Conservation (phyloP, 2,797 vertebrate genomes). For the Gorsachius magnificus region DNA sequence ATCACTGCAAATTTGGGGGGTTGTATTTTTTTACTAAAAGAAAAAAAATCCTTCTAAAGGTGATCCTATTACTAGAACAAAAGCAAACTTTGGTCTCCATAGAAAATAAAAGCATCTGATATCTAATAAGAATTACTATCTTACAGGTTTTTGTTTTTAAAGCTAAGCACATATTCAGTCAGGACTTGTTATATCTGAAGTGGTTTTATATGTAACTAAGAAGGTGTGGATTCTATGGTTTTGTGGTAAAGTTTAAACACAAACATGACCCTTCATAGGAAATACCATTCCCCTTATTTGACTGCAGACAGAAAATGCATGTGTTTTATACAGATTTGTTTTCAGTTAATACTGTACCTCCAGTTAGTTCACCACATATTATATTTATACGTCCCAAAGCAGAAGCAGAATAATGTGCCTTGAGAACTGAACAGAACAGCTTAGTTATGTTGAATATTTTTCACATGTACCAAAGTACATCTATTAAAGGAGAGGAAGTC, state of each 20-base stretch:
- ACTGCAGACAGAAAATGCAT: neutral
- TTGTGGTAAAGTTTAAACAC: constrained; percentile 3
- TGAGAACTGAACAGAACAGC: neutral
- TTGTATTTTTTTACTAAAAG: neutral
- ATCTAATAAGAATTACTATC: neutral
- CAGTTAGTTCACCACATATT: neutral
- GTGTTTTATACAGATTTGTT: neutral
- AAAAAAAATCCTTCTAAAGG: neutral
- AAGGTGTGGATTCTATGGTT: constrained; percentile 27
- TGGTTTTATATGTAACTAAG: constrained; percentile 48
- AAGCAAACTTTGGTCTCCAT: neutral
- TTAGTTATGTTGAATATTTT: neutral
- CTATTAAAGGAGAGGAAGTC: neutral
- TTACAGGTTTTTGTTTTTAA: constrained; percentile 2
- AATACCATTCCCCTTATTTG: constrained; percentile 32
- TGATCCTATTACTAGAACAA: neutral
- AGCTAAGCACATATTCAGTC: neutral
- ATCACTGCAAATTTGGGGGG: neutral
- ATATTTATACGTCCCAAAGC: neutral
- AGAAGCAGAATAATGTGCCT: neutral
- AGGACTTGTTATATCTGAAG: constrained; percentile 21
- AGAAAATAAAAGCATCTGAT: constrained; percentile 19
- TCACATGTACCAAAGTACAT: neutral
- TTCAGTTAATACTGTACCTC: neutral
- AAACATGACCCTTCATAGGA: neutral